Evolutionary conservation across 2,113 vertebrate species (phyloP).

Genomic region (Cochlearius cochlearius): DNA sequence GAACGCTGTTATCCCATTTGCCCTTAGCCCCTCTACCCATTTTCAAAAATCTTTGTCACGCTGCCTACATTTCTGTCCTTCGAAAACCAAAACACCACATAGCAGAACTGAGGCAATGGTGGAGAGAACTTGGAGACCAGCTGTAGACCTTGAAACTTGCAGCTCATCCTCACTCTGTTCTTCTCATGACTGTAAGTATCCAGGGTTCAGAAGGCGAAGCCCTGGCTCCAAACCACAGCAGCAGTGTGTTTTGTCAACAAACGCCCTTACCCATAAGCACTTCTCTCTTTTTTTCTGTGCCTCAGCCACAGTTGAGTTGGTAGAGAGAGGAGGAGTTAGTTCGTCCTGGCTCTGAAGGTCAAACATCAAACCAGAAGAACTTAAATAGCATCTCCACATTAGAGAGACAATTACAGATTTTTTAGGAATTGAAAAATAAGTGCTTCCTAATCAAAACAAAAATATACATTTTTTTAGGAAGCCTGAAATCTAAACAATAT

Average conservation of each 20-base stretch:
- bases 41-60: background rate
- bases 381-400: background rate
- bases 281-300: background rate
- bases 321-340: background rate
- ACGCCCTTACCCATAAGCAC: background rate
- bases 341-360: background rate
- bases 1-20: rapidly evolving
- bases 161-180: background rate
- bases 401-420: background rate
- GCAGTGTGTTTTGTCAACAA: background rate
- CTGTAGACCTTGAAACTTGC: background rate
- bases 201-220: background rate
- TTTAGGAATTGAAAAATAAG: background rate
- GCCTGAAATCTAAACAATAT: background rate
- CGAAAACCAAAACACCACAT: background rate
- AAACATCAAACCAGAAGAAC: background rate
- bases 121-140: background rate
- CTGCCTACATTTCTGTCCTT: background rate
- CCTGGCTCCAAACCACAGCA: background rate
- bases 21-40: background rate
- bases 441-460: background rate
- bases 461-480: background rate
- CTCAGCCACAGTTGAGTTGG: background rate
- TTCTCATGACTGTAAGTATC: background rate
- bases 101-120: background rate